phyloP scores from a whole-genome alignment of 2,113 vertebrate genomes.

The Megaceryle maxima region DNA sequence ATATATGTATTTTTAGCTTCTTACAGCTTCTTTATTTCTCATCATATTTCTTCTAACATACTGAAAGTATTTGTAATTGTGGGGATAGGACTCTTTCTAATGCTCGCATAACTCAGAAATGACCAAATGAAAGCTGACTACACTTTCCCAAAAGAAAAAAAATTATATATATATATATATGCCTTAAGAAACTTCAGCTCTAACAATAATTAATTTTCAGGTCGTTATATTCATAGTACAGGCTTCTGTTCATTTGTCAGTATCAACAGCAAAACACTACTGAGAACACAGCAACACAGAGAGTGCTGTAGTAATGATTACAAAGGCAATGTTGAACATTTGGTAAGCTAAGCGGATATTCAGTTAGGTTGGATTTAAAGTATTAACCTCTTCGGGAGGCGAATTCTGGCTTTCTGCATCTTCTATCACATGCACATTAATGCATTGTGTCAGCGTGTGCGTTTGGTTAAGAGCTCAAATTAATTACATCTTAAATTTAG shows the following conservation, averaged over 20 bases:
- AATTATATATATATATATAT: not conserved
- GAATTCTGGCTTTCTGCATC: not conserved
- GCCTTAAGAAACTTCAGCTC: not conserved
- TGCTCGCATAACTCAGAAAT: not conserved
- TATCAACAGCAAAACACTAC: not conserved
- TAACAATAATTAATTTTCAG: not conserved
- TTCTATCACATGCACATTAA: not conserved
- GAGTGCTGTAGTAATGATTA: not conserved
- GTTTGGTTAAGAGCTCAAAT: not conserved
- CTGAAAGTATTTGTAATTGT: not conserved
- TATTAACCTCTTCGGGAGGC: not conserved
- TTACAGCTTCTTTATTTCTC: not conserved
- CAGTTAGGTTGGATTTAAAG: slow-evolving; percentile 1
- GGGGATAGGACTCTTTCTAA: not conserved
- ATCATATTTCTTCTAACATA: not conserved
- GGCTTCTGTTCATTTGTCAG: not conserved
- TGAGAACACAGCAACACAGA: not conserved
- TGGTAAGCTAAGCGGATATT: slow-evolving; percentile 1
- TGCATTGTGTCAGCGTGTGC: not conserved
- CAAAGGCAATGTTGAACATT: not conserved
- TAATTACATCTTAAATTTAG: not conserved
- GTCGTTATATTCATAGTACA: not conserved
- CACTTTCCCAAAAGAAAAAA: not conserved
- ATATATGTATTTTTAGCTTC: not conserved
- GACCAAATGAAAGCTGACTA: not conserved